phyloP scores from a whole-genome alignment of 2,113 vertebrate genomes.

The Columba livia region DNA sequence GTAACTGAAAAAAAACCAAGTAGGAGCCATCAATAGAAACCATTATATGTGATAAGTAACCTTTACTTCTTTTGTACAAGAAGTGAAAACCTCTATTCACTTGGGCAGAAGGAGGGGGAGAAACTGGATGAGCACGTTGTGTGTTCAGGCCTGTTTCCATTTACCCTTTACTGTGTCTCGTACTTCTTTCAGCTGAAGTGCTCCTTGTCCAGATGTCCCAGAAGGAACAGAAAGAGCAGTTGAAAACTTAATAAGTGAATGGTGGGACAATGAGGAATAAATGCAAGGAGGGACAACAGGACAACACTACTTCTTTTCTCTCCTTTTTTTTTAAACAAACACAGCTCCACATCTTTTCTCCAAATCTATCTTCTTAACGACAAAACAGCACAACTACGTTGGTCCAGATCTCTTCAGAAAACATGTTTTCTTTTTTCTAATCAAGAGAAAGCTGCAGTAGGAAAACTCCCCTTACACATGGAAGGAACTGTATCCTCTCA shows the following conservation, averaged over 20 bases:
- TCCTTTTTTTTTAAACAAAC: neutral
- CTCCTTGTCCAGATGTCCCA: neutral
- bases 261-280: neutral
- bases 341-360: neutral
- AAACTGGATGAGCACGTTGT: neutral
- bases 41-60: neutral
- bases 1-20: neutral
- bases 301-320: neutral
- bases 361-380: neutral
- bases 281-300: neutral
- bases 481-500: constrained; percentile 39
- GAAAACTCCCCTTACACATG: neutral
- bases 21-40: neutral
- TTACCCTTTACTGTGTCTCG: neutral
- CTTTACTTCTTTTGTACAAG: neutral
- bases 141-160: neutral
- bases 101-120: neutral
- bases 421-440: neutral
- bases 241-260: neutral
- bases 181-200: neutral
- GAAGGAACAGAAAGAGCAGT: neutral
- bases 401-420: neutral
- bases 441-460: neutral
- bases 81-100: neutral
- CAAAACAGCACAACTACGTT: neutral